Conservation (phyloP, 2,113 vertebrate genomes). For the Halichoerus grypus region DNA sequence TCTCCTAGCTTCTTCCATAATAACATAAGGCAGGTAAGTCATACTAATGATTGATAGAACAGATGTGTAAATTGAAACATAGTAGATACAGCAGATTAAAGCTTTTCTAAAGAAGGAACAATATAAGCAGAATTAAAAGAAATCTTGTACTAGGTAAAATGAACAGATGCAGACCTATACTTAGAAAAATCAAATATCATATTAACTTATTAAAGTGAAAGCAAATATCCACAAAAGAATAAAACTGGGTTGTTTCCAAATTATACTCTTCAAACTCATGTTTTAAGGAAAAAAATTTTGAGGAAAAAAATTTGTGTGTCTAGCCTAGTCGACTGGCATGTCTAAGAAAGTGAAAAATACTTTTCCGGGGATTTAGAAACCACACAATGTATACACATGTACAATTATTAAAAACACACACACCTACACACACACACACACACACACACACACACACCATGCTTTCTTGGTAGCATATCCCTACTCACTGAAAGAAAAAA, state of each 20-base stretch:
- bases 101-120: not conserved
- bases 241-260: not conserved
- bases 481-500: not conserved
- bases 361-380: not conserved
- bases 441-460: not conserved
- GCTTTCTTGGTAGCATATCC: not conserved
- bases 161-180: not conserved
- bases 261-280: not conserved
- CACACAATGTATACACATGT: not conserved
- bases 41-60: not conserved
- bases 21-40: not conserved
- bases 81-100: not conserved
- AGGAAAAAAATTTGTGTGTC: not conserved
- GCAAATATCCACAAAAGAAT: not conserved
- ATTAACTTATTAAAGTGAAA: not conserved
- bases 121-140: not conserved
- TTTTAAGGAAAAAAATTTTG: not conserved
- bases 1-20: not conserved
- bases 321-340: not conserved
- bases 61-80: not conserved
- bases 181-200: not conserved
- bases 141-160: not conserved
- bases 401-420: not conserved
- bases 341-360: not conserved
- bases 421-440: not conserved